Evolutionary conservation across 92 coral and sea anemone genomes (phyloP).

Genomic region (Heliopora coerulea): DNA sequence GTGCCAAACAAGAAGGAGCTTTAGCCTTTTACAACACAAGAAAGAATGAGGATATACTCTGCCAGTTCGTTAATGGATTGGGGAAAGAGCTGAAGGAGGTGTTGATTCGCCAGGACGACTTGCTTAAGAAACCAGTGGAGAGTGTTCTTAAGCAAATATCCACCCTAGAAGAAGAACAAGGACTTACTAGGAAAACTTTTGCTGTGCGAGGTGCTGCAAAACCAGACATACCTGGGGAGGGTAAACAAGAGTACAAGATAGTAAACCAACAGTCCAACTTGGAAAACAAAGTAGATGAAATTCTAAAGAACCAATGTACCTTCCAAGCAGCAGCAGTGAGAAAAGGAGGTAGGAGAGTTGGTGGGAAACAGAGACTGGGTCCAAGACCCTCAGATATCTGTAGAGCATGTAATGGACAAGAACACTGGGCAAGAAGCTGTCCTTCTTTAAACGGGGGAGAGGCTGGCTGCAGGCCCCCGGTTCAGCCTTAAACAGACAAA

Average conservation of each 20-base stretch:
- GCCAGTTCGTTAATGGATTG: slow-evolving; percentile 53
- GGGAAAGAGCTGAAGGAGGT: slow-evolving; percentile 46
- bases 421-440: slow-evolving; percentile 54
- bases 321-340: slow-evolving; percentile 52
- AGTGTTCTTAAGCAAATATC: slow-evolving; percentile 46
- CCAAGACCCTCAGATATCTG: slow-evolving; percentile 48
- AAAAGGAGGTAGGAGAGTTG: slow-evolving; percentile 48
- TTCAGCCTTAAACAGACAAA: slow-evolving; percentile 39
- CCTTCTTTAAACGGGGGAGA: slow-evolving; percentile 52
- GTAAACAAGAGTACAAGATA: neutral
- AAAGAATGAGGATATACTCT: slow-evolving; percentile 50
- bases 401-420: slow-evolving; percentile 44
- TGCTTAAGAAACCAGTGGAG: slow-evolving; percentile 40
- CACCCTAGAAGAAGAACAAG: slow-evolving; percentile 47
- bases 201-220: slow-evolving; percentile 32
- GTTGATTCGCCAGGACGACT: slow-evolving; percentile 49
- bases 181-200: slow-evolving; percentile 16
- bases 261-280: slow-evolving; percentile 12
- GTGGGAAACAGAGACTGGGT: slow-evolving; percentile 39
- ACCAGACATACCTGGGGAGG: neutral
- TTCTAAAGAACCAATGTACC: slow-evolving; percentile 27
- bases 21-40: slow-evolving; percentile 46
- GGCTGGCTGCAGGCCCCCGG: slow-evolving; percentile 59
- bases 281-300: slow-evolving; percentile 46
- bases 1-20: slow-evolving; percentile 49